Base-by-base conservation (phyloP, 2,113 vertebrate species). In the Prunella fulvescens region DNA sequence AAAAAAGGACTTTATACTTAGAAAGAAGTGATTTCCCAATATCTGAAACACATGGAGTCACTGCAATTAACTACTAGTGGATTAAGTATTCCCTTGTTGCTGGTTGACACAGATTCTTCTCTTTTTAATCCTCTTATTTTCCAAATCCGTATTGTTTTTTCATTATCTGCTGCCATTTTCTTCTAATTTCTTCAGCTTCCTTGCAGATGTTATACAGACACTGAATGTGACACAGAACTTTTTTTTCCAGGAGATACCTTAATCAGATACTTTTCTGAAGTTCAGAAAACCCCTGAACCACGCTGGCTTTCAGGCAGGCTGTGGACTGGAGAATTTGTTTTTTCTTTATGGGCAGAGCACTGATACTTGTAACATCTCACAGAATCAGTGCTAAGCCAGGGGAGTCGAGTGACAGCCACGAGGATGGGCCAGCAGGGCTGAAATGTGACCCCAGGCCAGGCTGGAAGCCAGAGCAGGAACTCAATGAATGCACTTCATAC, bases 391-490 rank as follows among this genome's bases (percentile, higher is more conserved):
- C 66, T 44, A 62, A 80, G 26, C 50, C 40, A 25, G 35, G 9
- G 51, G 81, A 61, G 81, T 19, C 35, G 22, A 86, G 56, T 73
- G 74, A 85, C 81, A 88, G 2, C 78, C 66, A 31, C 1, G 1
- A 82, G 92, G 71, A 95, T 0, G 51, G 40, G 40, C 77, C 74
- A 86, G 29, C 48, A 44, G 73, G 53, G 62, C 91, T 91, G 84
- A 96, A 97, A 95, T 1, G 29, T 47, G 62, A 97, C 62, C 57
- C 78, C 42, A 35, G 66, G 53, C 28, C 56, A 85, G 91, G 87
- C 91, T 62, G 20, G 70, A 69, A 91, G 93, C 93, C 94, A 95
- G 86, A 82, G 78, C 66, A 53, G 90, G 81, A 69, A 42, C 58
- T 93, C 78, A 85, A 73, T 80, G 78, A 73, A 64, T 23, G 29